Conservation (phyloP, 2,113 vertebrate species). For the Pterocles gutturalis region DNA sequence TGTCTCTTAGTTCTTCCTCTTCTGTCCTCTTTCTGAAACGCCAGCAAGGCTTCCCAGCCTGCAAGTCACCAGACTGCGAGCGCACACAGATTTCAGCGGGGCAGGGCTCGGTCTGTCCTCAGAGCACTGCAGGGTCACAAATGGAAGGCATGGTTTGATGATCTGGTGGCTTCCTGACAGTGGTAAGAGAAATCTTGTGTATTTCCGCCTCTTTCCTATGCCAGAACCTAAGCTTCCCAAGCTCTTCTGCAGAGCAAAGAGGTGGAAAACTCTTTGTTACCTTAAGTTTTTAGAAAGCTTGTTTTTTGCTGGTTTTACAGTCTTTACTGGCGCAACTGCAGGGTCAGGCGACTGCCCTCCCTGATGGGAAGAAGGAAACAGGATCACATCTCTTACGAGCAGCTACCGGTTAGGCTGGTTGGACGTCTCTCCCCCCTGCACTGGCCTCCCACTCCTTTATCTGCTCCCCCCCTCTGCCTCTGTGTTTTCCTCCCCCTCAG, state of each 20-base stretch:
- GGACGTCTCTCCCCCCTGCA: accelerated
- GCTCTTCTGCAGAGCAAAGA: not conserved
- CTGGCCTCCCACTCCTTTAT: not conserved
- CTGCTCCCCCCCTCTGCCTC: not conserved
- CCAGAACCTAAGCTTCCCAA: not conserved
- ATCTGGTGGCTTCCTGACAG: not conserved
- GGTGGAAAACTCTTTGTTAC: not conserved
- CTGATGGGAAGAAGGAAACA: not conserved
- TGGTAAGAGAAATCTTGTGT: not conserved
- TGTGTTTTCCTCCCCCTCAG: not conserved
- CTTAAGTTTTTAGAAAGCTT: not conserved
- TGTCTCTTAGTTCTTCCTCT: not conserved
- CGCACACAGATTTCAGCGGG: not conserved
- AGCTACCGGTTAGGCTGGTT: not conserved
- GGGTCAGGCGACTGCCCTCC: not conserved
- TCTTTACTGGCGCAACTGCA: not conserved
- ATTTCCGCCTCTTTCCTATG: not conserved
- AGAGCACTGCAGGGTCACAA: not conserved
- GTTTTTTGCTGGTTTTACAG: not conserved
- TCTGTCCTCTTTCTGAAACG: not conserved
- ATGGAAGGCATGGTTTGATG: not conserved
- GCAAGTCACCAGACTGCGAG: not conserved
- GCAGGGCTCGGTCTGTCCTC: not conserved
- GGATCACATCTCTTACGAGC: not conserved
- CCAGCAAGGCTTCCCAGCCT: not conserved